Evolutionary conservation across 2,113 vertebrate species (phyloP).

Genomic region (Herpetotheres cachinnans): DNA sequence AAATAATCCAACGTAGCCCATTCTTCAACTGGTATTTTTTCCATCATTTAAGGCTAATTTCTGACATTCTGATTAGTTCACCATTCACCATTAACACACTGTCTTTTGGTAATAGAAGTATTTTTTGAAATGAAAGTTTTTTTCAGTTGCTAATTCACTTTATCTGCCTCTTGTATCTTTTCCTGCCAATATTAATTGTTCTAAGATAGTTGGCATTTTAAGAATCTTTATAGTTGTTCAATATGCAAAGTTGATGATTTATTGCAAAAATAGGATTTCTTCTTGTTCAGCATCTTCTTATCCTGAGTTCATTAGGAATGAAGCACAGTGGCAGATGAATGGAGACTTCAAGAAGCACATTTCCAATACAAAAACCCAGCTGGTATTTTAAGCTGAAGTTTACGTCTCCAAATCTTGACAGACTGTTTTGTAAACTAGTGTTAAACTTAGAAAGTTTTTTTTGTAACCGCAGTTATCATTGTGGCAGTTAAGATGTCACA

Average conservation of each 20-base stretch:
- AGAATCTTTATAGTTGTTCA: neutral
- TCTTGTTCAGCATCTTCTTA: neutral
- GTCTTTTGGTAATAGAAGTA: neutral
- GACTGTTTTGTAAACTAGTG: neutral
- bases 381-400: neutral
- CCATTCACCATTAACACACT: neutral
- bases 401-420: neutral
- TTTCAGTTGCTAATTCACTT: neutral
- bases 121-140: neutral
- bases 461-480: neutral
- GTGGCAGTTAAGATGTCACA: neutral
- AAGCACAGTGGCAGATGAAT: neutral
- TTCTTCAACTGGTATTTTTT: neutral
- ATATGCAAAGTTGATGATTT: neutral
- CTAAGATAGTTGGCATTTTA: neutral
- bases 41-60: neutral
- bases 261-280: neutral
- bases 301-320: neutral
- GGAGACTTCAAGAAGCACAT: neutral
- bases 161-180: neutral
- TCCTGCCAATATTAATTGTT: neutral
- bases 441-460: neutral
- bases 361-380: neutral
- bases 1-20: neutral
- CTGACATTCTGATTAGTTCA: neutral